Base-by-base conservation (phyloP, 2,888 invertebrate genomes). In the Amphipoea lucens region DNA sequence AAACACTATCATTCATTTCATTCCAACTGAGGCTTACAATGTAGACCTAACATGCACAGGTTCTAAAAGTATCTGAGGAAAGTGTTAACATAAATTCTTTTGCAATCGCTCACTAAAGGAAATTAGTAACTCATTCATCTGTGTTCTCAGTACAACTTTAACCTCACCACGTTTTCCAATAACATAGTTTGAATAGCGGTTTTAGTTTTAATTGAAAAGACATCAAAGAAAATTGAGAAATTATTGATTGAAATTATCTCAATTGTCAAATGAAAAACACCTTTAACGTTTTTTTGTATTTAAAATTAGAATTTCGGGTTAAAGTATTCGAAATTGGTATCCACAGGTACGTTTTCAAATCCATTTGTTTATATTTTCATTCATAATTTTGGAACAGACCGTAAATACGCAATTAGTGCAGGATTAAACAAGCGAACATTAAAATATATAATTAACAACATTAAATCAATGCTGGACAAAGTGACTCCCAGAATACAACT, bases 1-100 rank as follows among this genome's bases (percentile, higher is more conserved):
- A 78, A 88, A 76, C 74, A 80, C 79, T 72, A 86, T 78, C 48
- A 82, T 79, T 86, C 42, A 82, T 85, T 74, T 77, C n/a, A 79
- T 79, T 82, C 62, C 45, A 79, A 74, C 62, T 54, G 54, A 48
- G 36, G 36, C 65, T 62, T 74, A 72, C 51, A 72, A 36, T 45
- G 76, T 63, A 63, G 54, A 51, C 51, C 20, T 60, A 45, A 40
- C 51, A 72, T 23, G 67, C 20, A 42, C 29, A 29, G 29, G 20
- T 48, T 29, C 29, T 69, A 29, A 45, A 68, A 69, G 4, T 20
- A 29, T 20, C 11, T 69, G 4, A 29, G 48, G 29, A 69, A 48
- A 69, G 11, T 69, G 69, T 20, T 29, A 20, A 48, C 12, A 29
- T 29, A 2, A n/a, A 42, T 45, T 45, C 1, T 42, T 68, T 9